Base-by-base conservation (phyloP, 2,797 vertebrate genomes). In the Sebastes matsubarae region DNA sequence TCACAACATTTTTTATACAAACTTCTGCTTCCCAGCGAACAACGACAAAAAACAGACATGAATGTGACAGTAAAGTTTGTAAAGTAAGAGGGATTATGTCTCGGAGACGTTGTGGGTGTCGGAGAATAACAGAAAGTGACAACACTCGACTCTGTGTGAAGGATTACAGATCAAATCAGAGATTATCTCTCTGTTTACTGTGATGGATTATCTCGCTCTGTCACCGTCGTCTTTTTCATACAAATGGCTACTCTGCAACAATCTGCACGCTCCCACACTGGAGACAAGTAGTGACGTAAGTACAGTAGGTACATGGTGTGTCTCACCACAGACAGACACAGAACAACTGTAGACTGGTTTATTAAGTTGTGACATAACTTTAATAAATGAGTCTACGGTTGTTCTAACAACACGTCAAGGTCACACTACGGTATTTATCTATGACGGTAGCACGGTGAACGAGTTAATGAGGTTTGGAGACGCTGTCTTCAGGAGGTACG, bases 161-260 rank as follows among this genome's bases (percentile, higher is more conserved):
- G 59, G 80, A 81, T 68, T 46, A 30, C 2, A 81, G 72, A 80
- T 75, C 63, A 75, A 6, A 72, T 71, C 74, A 27, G 8, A 54
- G 58, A 63, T 77, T 27, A 75, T 72, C 38, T 16, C 1, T 72
- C 10, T 16, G 75, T 68, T 73, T 14, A 34, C 29, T 12, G 22
- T 9, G 30, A 46, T 0, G 50, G 69, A 82, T 86, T 67, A 77
- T 63, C 77, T 66, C 22, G 0, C 52, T 54, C 60, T 30, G 57
- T 12, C 63, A 29, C 6, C 14, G 20, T 24, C 8, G 3, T 55
- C 8, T 60, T 10, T 68, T 67, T 25, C 14, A 34, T 9, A 32
- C 42, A 68, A 57, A 54, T 12, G n/a, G 14, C 18, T 42, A 50
- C 68, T 65, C 29, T 55, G 29, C 64, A 20, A 20, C 59, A 60